phyloP scores from a whole-genome alignment of 2,888 invertebrate species.

The Thymelicus sylvestris region DNA sequence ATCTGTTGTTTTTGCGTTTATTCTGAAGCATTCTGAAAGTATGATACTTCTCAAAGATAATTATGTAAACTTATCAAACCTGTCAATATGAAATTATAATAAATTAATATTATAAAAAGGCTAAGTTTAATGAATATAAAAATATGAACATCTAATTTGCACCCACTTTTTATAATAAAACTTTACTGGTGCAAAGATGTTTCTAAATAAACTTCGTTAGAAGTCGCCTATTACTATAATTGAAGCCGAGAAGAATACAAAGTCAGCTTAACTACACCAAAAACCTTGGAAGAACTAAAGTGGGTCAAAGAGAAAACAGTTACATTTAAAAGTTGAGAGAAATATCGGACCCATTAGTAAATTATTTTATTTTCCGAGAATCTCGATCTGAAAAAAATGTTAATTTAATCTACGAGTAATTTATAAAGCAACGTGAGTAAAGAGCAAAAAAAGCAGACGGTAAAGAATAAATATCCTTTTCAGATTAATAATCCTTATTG shows the following conservation, averaged over 20 bases:
- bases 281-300: background rate
- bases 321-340: background rate
- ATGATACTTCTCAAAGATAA: too few relatives aligned
- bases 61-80: too few relatives aligned
- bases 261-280: constrained; percentile 10
- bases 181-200: background rate
- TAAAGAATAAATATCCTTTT: too few relatives aligned
- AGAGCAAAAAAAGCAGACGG: too few relatives aligned
- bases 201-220: constrained; percentile 13
- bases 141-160: background rate
- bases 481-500: too few relatives aligned
- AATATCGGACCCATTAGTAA: background rate
- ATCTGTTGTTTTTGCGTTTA: too few relatives aligned
- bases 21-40: too few relatives aligned
- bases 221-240: constrained; percentile 23
- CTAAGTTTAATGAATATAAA: background rate
- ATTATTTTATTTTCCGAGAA: background rate
- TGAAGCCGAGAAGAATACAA: constrained; percentile 24
- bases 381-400: background rate
- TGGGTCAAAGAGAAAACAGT: constrained; percentile 8
- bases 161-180: constrained; percentile 1
- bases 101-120: too few relatives aligned
- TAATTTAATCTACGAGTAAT: background rate
- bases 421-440: too few relatives aligned
- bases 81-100: too few relatives aligned